Evolutionary conservation across 2,113 vertebrate species (phyloP).

Genomic region (Tretioscincus oriximinensis): DNA sequence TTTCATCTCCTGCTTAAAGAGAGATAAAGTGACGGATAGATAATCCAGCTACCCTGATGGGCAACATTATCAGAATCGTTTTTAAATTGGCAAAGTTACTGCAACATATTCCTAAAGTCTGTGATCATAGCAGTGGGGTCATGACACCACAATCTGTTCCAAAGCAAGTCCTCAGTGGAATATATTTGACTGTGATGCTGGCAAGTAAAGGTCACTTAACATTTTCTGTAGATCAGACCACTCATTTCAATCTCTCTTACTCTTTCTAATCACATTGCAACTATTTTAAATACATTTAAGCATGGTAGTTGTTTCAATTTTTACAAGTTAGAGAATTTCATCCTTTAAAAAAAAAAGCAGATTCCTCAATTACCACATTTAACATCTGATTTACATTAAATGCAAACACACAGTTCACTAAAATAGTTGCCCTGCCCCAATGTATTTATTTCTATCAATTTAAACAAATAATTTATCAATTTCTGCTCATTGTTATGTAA

Average conservation of each 20-base stretch:
- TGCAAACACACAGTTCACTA: not conserved
- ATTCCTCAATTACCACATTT: not conserved
- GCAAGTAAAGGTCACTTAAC: not conserved
- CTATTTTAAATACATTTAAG: not conserved
- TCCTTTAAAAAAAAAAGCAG: not conserved
- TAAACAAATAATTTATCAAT: not conserved
- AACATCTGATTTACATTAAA: not conserved
- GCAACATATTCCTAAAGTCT: too few species aligned
- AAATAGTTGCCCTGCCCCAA: not conserved
- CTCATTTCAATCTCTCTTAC: not conserved
- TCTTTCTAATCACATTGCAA: not conserved
- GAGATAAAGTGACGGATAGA: not conserved
- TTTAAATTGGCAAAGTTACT: too few species aligned
- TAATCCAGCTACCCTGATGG: not conserved
- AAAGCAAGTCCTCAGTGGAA: not conserved
- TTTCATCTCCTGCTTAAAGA: not conserved
- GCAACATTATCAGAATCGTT: not conserved
- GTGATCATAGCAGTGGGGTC: too few species aligned
- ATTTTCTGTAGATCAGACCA: not conserved
- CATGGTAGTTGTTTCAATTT: not conserved
- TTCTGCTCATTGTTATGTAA: not conserved
- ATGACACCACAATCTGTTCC: not conserved
- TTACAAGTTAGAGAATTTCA: constrained; percentile 5
- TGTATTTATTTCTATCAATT: constrained; percentile 7
- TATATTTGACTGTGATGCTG: not conserved